A percentile compares a stretch with the other conserved stretches of the same genome.
phyloP scores from a whole-genome alignment of 2,797 vertebrate genomes.

The Hypotaenidia okinawae region DNA sequence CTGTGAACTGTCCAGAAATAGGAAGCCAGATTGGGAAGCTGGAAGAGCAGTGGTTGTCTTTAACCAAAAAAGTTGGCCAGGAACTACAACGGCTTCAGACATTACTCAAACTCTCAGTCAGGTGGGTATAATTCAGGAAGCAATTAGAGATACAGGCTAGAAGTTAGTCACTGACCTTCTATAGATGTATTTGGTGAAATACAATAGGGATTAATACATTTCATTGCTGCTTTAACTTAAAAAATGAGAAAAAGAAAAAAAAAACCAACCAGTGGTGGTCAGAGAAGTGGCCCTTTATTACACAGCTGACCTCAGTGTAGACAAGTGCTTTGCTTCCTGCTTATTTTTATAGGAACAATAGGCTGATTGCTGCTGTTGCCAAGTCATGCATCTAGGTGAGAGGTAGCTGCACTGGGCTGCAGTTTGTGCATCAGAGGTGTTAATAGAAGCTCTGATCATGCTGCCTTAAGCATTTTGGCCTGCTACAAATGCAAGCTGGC shows the following conservation, averaged over 20 bases:
- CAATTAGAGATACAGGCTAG: background rate
- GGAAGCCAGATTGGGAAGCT: conserved; percentile 71
- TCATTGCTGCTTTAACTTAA: background rate
- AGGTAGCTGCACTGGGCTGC: background rate
- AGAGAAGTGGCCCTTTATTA: background rate
- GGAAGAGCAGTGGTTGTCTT: conserved; percentile 79
- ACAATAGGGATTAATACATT: background rate
- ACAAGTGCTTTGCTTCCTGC: background rate
- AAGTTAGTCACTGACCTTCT: background rate
- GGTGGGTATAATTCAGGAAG: conserved; percentile 43
- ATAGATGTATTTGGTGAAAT: background rate
- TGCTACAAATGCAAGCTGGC: background rate
- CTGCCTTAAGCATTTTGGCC: background rate
- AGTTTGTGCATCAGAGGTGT: background rate
- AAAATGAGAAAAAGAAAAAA: background rate
- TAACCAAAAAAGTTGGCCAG: conserved; percentile 78
- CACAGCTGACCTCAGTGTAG: background rate
- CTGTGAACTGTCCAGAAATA: conserved; percentile 76
- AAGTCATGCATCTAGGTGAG: background rate
- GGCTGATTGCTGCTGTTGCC: background rate
- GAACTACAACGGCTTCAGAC: conserved; percentile 70
- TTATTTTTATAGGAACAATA: background rate
- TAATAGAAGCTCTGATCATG: background rate
- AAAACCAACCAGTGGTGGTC: background rate
- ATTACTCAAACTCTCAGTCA: conserved; percentile 79